Conservation (phyloP, 2,888 invertebrate species). For the Sipha maydis region DNA sequence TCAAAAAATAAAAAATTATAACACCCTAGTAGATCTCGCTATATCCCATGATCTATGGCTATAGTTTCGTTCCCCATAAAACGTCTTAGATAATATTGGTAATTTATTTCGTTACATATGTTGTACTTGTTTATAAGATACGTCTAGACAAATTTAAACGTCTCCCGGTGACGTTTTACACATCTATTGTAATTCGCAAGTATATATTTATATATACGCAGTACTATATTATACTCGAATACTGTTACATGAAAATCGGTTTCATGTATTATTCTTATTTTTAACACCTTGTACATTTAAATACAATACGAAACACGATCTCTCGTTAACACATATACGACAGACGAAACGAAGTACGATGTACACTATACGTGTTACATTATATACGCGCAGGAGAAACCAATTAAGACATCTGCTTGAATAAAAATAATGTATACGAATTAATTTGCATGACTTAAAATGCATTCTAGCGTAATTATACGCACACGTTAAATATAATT, state of each 20-base stretch:
- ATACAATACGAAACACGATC: slow-evolving; percentile 18
- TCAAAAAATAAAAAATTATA: too few relatives aligned
- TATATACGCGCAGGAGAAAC: background rate
- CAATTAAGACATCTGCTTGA: slow-evolving; percentile 39
- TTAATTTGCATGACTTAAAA: slow-evolving; percentile 38
- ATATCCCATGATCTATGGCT: too few relatives aligned
- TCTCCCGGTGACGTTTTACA: background rate
- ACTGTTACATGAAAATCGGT: background rate
- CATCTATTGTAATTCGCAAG: background rate
- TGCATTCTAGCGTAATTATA: background rate
- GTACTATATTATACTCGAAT: background rate
- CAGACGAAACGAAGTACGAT: background rate
- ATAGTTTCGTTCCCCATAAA: background rate
- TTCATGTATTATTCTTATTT: background rate
- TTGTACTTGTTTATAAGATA: background rate
- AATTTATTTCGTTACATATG: too few relatives aligned
- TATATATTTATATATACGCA: too few relatives aligned
- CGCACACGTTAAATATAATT: background rate
- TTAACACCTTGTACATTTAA: slow-evolving; percentile 46
- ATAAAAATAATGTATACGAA: background rate
- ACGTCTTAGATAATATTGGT: background rate
- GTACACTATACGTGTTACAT: background rate
- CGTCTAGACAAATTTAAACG: background rate
- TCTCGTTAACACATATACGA: background rate
- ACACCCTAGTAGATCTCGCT: too few relatives aligned